These are phyloP conservation scores for Brachylomia viminalis DNA, from an alignment of 2,888 invertebrate species.

Conservation along the genomic window DNA sequence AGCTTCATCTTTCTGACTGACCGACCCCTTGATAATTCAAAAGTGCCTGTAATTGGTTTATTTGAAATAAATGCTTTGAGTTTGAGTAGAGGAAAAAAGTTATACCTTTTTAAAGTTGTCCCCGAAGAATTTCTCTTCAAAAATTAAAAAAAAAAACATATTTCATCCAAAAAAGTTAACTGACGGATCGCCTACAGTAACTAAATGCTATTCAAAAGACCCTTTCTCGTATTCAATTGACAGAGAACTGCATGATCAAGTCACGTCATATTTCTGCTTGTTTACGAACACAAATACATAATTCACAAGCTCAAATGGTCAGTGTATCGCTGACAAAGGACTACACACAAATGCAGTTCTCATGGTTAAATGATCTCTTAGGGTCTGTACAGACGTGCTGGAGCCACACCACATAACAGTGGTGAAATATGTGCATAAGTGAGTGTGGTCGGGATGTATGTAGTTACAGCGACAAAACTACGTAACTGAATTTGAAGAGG, in stretches of 20 bases:
- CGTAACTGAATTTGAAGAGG: background rate
- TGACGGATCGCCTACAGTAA: background rate
- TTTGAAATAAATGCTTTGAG: too few species aligned
- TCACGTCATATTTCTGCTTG: slow-evolving; percentile 18
- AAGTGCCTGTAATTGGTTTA: too few species aligned
- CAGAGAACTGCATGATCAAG: slow-evolving; percentile 39
- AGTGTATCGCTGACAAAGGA: slow-evolving; percentile 37
- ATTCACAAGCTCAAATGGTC: slow-evolving; percentile 39
- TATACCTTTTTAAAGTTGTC: too few species aligned
- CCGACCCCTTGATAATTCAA: too few species aligned
- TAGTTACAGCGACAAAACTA: background rate
- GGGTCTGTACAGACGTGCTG: background rate
- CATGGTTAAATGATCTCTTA: slow-evolving; percentile 18
- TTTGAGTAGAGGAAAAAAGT: too few species aligned
- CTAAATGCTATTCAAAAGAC: slow-evolving; percentile 12
- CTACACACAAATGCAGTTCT: slow-evolving; percentile 30
- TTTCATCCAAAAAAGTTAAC: too few species aligned
- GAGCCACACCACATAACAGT: background rate
- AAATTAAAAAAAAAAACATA: too few species aligned
- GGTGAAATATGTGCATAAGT: too few species aligned
- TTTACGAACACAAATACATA: slow-evolving; percentile 21
- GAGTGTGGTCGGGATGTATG: background rate
- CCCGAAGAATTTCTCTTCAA: too few species aligned
- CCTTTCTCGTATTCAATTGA: background rate
- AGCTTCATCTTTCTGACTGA: too few species aligned